These are phyloP conservation scores for Micropoecilia bifurca DNA, from an alignment of 2,797 vertebrate species.

Conservation along the genomic window DNA sequence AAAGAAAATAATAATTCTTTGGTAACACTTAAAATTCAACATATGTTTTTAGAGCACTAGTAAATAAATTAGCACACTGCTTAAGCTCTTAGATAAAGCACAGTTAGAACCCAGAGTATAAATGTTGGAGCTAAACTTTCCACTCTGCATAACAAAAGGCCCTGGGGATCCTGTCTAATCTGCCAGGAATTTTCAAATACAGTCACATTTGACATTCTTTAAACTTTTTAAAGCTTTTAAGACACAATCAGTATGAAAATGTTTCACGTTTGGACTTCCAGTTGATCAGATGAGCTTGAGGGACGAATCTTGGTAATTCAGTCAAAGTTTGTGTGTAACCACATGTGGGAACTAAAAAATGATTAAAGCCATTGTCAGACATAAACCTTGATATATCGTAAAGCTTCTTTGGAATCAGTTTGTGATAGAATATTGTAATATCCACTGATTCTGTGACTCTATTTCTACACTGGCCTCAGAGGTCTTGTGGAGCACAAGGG, in stretches of 20 bases:
- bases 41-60: conserved; percentile 61
- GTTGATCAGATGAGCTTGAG: neutral
- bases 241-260: neutral
- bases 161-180: no score
- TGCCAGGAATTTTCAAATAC: neutral
- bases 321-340: neutral
- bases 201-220: neutral
- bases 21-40: conserved; percentile 42
- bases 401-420: no score
- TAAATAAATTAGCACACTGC: conserved; percentile 70
- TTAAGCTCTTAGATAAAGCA: conserved; percentile 60
- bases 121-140: conserved; percentile 67
- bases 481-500: no score
- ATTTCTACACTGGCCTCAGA: no score
- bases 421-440: neutral
- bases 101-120: conserved; percentile 63
- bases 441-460: no score
- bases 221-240: neutral
- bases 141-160: no score
- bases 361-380: neutral
- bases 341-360: neutral
- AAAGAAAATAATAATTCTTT: neutral
- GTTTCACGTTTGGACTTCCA: neutral
- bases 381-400: no score
- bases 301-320: neutral